Percentiles rank a stretch among this genome's conserved stretches.
These are phyloP conservation scores for Psophia crepitans DNA, from an alignment of 2,113 vertebrate species.

Conservation along the genomic window DNA sequence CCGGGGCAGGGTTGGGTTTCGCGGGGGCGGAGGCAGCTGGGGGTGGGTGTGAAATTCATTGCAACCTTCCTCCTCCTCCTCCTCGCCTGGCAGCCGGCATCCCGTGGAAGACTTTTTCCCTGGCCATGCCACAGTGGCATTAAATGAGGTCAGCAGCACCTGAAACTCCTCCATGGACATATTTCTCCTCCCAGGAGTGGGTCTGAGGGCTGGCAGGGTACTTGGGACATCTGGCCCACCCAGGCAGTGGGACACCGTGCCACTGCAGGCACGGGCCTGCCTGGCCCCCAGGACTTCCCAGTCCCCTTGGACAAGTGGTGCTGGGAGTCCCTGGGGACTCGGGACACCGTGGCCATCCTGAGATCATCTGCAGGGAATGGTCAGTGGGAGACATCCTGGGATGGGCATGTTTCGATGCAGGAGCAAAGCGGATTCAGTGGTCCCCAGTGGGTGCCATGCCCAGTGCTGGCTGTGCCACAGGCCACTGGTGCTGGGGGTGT, in stretches of 20 bases:
- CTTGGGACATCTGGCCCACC: background rate
- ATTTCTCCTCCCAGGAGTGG: background rate
- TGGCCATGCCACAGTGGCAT: background rate
- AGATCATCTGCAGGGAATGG: background rate
- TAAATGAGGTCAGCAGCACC: background rate
- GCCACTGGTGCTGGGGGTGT: background rate
- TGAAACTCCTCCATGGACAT: background rate
- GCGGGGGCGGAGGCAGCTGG: background rate
- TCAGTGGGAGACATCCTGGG: background rate
- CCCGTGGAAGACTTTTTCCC: background rate
- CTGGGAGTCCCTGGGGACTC: rapidly evolving
- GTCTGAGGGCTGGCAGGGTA: background rate
- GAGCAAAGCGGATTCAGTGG: rapidly evolving
- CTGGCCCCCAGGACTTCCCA: no score
- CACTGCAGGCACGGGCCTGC: background rate
- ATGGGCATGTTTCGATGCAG: background rate
- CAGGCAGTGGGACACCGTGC: background rate
- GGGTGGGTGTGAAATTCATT: conserved; percentile 42
- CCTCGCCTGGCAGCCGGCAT: background rate
- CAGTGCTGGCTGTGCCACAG: background rate
- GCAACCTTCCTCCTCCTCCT: conserved; percentile 29
- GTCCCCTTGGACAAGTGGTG: background rate
- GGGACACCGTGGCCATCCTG: rapidly evolving
- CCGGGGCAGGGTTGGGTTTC: conserved; percentile 46
- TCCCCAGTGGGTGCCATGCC: background rate